Conservation (phyloP, 1,140 invertebrate genomes). For the Scaptomyza hsui region DNA sequence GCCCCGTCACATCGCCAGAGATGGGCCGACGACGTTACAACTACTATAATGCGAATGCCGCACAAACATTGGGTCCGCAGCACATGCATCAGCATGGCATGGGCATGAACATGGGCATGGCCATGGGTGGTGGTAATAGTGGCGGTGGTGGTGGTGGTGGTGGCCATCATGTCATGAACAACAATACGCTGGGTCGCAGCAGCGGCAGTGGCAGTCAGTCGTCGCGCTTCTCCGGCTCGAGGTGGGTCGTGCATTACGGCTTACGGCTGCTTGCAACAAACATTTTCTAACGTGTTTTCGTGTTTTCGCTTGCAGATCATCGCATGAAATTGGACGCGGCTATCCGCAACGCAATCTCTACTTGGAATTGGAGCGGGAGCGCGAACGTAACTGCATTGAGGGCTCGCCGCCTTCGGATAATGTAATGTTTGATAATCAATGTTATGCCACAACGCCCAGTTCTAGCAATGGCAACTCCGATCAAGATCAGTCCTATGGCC, state of each 20-base stretch:
- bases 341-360: conserved; percentile 88
- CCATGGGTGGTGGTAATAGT: conserved; percentile 18
- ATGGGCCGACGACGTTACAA: conserved; percentile 90
- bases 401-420: conserved; percentile 95
- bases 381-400: conserved; percentile 87
- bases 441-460: conserved; percentile 95
- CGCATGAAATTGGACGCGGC: conserved; percentile 87
- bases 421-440: conserved; percentile 96
- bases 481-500: conserved; percentile 90
- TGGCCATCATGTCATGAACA: conserved; percentile 84
- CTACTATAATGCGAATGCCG: conserved; percentile 85
- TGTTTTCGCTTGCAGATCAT: conserved; percentile 84
- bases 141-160: conserved; percentile 53
- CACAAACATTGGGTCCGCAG: conserved; percentile 83
- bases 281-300: background rate
- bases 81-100: conserved; percentile 84
- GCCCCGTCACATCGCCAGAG: conserved; percentile 94
- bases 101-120: conserved; percentile 57
- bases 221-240: conserved; percentile 84
- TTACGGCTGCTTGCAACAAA: background rate
- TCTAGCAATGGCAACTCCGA: conserved; percentile 95
- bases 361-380: conserved; percentile 91
- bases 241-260: conserved; percentile 64
- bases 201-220: conserved; percentile 81
- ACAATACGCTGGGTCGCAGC: conserved; percentile 80